phyloP scores from a whole-genome alignment of 2,888 invertebrate species.

The Pyrrhia umbra region DNA sequence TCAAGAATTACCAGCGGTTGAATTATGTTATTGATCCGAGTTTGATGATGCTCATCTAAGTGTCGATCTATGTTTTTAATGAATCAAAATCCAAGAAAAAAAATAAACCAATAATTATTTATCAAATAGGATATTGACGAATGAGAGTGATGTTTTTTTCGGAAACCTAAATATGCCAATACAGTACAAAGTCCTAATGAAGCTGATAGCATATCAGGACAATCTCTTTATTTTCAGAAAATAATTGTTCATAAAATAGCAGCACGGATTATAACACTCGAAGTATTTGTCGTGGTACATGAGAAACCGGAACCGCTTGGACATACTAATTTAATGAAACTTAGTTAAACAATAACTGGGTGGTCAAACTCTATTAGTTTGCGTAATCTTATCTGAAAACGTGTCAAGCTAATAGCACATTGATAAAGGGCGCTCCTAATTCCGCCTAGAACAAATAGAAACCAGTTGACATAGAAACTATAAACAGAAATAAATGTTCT shows the following conservation, averaged over 20 bases:
- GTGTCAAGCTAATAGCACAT: conserved; percentile 41
- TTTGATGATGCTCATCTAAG: neutral
- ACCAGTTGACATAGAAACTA: conserved; percentile 17
- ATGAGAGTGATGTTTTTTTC: neutral
- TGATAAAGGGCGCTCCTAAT: conserved; percentile 67
- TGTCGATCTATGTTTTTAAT: neutral
- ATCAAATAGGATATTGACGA: neutral
- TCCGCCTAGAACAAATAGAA: conserved; percentile 56
- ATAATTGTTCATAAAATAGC: conserved; percentile 12
- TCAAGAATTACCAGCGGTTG: conserved; percentile 4
- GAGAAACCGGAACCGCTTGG: neutral
- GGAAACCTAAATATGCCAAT: neutral
- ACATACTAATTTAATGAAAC: conserved; percentile 8
- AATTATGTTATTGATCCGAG: conserved; percentile 15
- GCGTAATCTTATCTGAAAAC: conserved; percentile 57
- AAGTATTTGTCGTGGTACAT: conserved; percentile 9
- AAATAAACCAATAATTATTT: neutral
- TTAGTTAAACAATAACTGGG: conserved; percentile 32
- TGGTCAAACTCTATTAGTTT: conserved; percentile 23
- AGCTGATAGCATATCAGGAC: conserved; percentile 28
- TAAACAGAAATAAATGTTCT: conserved; percentile 16
- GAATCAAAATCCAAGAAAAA: neutral
- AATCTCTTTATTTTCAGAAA: conserved; percentile 23
- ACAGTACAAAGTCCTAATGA: neutral
- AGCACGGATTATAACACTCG: neutral